Conservation (phyloP, 2,797 vertebrate genomes). For the Lithobates sylvaticus region DNA sequence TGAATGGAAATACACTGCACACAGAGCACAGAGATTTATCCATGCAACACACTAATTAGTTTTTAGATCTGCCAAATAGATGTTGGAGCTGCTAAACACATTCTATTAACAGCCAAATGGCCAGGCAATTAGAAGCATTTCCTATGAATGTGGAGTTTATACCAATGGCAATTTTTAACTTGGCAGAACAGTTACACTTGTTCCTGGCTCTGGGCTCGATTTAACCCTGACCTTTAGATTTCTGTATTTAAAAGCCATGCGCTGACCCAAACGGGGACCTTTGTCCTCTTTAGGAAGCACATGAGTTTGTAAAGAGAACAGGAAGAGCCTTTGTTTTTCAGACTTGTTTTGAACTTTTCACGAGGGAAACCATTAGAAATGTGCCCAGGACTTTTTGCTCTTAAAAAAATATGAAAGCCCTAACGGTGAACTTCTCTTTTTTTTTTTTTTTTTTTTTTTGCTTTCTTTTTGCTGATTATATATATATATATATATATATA, state of each 20-base stretch:
- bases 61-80: conserved; percentile 50
- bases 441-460: too few species aligned
- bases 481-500: too few species aligned
- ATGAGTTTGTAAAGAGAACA: background rate
- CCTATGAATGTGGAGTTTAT: conserved; percentile 32
- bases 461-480: too few species aligned
- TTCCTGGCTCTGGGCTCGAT: background rate
- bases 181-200: conserved; percentile 39
- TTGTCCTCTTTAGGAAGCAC: conserved; percentile 16
- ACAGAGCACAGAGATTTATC: conserved; percentile 18
- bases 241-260: background rate
- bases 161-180: conserved; percentile 52
- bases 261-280: conserved; percentile 20
- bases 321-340: background rate
- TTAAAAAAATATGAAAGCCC: too few species aligned
- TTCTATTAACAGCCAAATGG: conserved; percentile 54
- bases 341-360: too few species aligned
- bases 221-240: conserved; percentile 37
- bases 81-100: conserved; percentile 44
- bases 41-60: conserved; percentile 41
- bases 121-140: conserved; percentile 51
- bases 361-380: too few species aligned
- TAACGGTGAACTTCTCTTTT: too few species aligned
- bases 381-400: too few species aligned
- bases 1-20: conserved; percentile 43